A percentile compares a stretch with the other conserved stretches of the same genome.
These are phyloP conservation scores for Pollicipes pollicipes DNA, from an alignment of 1,140 invertebrate genomes.

Conservation along the genomic window DNA sequence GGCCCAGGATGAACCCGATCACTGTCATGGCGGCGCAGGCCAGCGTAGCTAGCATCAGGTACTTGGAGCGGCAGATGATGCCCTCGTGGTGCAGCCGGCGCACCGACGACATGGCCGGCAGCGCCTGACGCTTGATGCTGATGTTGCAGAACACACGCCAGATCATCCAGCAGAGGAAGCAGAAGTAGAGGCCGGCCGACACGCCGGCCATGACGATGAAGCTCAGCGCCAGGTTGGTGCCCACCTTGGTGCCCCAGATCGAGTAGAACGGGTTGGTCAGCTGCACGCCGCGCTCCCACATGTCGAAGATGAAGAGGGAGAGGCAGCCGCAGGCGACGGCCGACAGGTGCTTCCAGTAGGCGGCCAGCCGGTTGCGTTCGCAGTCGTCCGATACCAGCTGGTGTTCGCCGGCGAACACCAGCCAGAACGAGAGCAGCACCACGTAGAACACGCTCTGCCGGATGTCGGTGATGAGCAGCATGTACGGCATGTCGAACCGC, in stretches of 20 bases:
- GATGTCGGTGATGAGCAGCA: slow-evolving; percentile 85
- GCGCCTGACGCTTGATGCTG: slow-evolving; percentile 59
- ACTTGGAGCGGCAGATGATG: slow-evolving; percentile 95
- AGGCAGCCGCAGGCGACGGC: slow-evolving; percentile 79
- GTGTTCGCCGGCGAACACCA: slow-evolving; percentile 96
- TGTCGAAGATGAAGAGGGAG: slow-evolving; percentile 86
- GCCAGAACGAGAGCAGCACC: slow-evolving; percentile 87
- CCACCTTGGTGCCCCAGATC: slow-evolving; percentile 84
- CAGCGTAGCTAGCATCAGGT: slow-evolving; percentile 85
- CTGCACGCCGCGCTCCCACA: slow-evolving; percentile 91
- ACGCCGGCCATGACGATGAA: slow-evolving; percentile 85
- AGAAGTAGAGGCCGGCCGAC: slow-evolving; percentile 76
- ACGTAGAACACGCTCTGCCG: slow-evolving; percentile 95
- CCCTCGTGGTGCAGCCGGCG: slow-evolving; percentile 72
- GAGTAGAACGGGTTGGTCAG: slow-evolving; percentile 92
- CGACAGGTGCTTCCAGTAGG: slow-evolving; percentile 88
- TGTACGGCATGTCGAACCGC: slow-evolving; percentile 79
- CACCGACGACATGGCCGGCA: slow-evolving; percentile 77
- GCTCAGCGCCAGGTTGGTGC: slow-evolving; percentile 73
- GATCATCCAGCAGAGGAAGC: slow-evolving; percentile 86
- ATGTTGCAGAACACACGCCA: slow-evolving; percentile 86
- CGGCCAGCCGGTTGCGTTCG: slow-evolving; percentile 54
- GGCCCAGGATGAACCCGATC: slow-evolving; percentile 84
- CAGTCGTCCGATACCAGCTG: slow-evolving; percentile 63
- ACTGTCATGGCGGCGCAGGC: slow-evolving; percentile 87